Evolutionary conservation across 2,113 vertebrate genomes (phyloP), one percentile per base, ranked within the genome.

Genomic region (Pitta sordida): DNA sequence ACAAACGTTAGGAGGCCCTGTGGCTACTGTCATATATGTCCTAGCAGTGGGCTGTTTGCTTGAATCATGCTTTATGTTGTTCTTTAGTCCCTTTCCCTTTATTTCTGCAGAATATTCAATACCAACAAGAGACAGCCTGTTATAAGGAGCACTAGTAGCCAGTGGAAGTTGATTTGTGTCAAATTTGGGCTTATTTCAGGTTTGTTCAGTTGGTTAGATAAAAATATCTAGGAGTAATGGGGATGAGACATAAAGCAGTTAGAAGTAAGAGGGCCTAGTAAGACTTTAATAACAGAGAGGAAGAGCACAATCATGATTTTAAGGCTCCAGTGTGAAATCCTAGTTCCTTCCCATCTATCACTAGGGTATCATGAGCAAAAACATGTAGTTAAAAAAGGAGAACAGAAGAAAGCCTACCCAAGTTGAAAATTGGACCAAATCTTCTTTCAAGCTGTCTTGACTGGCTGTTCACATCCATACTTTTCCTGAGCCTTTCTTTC

Each of bases 391-490:
- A 51, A 34, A 52, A 94, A 73, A 60, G 11, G 10, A 39, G 23
- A 58, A 60, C 17, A 79, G 3, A 12, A 20, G 23, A 62, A 67
- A 89, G 87, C 51, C 39, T 58, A 76, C 26, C 32, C 4, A 64
- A 53, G 17, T 16, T 62, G 82, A 95, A 95, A 96, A 89, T 76
- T 37, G 9, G 86, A 96, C 88, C 83, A 92, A 80, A 93, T 89
- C 51, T 90, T 89, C 59, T 93, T 95, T 94, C 82, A 86, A 93
- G 78, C 90, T 94, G 70, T 93, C 60, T 91, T 8, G 58, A 92
- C 87, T 84, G 92, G 78, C 77, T 92, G 78, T 60, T 60, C 44
- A 60, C 34, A 46, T 87, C 85, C 79, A 53, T 76, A 39, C 39
- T 91, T 91, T 93, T 93, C 87, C 75, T 6, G 3, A 97, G 78